Percentiles rank a stretch among this genome's conserved stretches.
phyloP scores from a whole-genome alignment of 2,113 vertebrate species.

The Callorhinus ursinus region DNA sequence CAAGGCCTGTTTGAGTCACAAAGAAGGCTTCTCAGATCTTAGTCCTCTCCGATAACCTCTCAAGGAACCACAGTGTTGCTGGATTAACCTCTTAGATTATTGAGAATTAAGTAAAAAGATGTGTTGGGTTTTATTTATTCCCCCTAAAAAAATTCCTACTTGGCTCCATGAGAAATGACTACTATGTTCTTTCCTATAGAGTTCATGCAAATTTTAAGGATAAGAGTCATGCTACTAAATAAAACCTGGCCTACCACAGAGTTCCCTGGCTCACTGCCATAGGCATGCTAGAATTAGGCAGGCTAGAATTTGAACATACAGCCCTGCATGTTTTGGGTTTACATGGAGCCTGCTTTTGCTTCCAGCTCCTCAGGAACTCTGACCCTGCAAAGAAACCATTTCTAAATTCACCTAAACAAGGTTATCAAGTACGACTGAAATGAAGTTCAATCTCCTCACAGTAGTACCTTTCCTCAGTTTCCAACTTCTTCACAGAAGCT shows the following conservation, averaged over 20 bases:
- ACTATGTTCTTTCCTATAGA: not conserved
- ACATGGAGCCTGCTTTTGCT: not conserved
- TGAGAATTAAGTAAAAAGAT: conserved; percentile 32
- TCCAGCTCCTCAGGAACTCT: not conserved
- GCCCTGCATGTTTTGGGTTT: not conserved
- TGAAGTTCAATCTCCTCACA: not conserved
- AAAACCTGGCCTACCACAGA: not conserved
- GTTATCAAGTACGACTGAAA: not conserved
- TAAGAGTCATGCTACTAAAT: not conserved
- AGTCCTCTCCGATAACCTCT: not conserved
- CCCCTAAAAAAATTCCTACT: not conserved
- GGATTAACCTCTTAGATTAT: not conserved
- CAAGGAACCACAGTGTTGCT: not conserved
- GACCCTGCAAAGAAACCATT: not conserved
- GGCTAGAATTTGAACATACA: not conserved
- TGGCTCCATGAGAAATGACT: not conserved
- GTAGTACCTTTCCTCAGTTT: not conserved
- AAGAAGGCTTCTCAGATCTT: not conserved
- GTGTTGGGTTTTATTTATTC: not conserved
- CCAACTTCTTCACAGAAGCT: not conserved
- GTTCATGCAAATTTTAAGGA: not conserved
- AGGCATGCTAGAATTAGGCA: not conserved
- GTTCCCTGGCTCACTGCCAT: not conserved
- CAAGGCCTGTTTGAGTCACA: not conserved
- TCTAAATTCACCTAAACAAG: conserved; percentile 18